These are phyloP conservation scores for Amblyopsis hoosieri DNA, from an alignment of 2,797 vertebrate species.

Conservation along the genomic window DNA sequence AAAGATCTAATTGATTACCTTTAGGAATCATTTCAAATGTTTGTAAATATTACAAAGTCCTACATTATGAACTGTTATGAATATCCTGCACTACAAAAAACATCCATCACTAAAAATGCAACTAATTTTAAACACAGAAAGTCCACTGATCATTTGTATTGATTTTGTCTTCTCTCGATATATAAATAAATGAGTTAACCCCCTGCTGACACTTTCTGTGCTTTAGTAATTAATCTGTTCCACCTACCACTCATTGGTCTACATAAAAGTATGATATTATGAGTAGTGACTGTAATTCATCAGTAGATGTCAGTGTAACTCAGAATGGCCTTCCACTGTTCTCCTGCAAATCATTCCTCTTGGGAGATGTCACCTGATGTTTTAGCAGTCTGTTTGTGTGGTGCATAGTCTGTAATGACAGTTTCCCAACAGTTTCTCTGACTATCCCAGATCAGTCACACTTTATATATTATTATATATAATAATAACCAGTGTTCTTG, in stretches of 20 bases:
- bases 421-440: too few relatives aligned
- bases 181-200: conserved; percentile 66
- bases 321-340: neutral
- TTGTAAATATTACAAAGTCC: conserved; percentile 57
- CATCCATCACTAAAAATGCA: conserved; percentile 6
- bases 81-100: conserved; percentile 12
- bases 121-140: conserved; percentile 41
- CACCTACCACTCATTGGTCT: neutral
- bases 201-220: neutral
- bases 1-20: conserved; percentile 30
- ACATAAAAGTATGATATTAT: neutral
- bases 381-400: too few relatives aligned
- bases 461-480: too few relatives aligned
- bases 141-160: conserved; percentile 44
- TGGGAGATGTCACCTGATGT: too few relatives aligned
- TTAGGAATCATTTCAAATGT: conserved; percentile 22
- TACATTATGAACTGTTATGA: conserved; percentile 32
- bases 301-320: conserved; percentile 37
- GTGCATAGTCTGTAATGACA: too few relatives aligned
- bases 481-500: neutral
- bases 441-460: too few relatives aligned
- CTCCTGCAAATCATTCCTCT: neutral
- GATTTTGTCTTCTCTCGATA: conserved; percentile 59
- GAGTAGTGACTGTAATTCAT: neutral
- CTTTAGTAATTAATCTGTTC: neutral